phyloP scores from a whole-genome alignment of 2,888 invertebrate species.

The Phragmatobia fuliginosa region DNA sequence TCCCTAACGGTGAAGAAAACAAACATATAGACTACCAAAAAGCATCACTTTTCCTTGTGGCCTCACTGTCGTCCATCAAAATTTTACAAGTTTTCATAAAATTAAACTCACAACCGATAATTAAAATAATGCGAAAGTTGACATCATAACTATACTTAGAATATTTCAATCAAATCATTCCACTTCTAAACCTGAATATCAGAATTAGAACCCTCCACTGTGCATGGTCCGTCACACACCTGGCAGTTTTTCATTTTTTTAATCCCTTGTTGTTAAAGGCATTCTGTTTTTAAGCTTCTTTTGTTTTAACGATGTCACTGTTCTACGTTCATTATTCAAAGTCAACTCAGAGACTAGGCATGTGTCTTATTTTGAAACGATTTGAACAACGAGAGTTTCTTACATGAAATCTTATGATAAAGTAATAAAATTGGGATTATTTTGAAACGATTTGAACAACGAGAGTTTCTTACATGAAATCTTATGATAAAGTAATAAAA shows the following conservation, averaged over 20 bases:
- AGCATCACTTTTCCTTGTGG: no score
- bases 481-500: not conserved
- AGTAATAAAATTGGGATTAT: no score
- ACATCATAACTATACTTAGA: not conserved
- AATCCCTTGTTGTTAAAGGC: not conserved
- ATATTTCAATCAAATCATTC: not conserved
- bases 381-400: not conserved
- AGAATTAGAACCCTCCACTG: not conserved
- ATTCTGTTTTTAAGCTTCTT: not conserved
- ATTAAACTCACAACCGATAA: not conserved
- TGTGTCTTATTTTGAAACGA: not conserved
- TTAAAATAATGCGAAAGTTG: not conserved
- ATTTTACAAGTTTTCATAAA: no score
- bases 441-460: not conserved
- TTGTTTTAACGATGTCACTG: not conserved
- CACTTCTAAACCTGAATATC: not conserved
- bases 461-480: not conserved
- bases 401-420: not conserved
- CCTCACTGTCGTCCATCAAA: no score
- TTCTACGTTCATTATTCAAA: conserved; percentile 1
- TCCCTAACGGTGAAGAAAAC: no score
- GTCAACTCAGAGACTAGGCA: not conserved
- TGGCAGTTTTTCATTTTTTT: not conserved
- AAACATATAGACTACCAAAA: no score
- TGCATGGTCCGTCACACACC: not conserved